Base-by-base conservation (phyloP, 1,140 invertebrate species). In the Drosophila equinoxialis region DNA sequence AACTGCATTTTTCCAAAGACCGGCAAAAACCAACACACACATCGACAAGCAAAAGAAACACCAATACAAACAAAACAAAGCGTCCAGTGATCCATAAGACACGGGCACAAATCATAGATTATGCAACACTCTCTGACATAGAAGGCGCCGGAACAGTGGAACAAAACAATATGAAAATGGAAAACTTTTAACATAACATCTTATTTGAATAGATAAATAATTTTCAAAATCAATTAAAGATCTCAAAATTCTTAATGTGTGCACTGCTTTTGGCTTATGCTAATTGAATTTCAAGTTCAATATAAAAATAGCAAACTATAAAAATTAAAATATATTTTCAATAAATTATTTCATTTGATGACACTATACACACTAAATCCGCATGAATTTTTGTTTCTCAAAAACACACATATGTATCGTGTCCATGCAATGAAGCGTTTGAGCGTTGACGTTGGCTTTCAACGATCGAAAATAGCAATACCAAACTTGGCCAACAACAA, bases 401-500 rank as follows among this genome's bases (percentile, higher is more conserved):
- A 5, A 11, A 33, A 39, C 55, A 60, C 54, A 59, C 37, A 39
- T 54, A 60, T 48, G 59, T 77, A 51, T 45, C 37, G 59, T 6
- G 26, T 59, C 63, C 68, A 68, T 68, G 71, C 77, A 78, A 73
- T 81, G 77, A 33, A 75, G 84, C 84, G 69, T 81, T 78, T 78
- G 71, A 70, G 74, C 77, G 81, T 74, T 73, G 71, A 81, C 71
- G 73, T 71, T 77, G 60, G 81, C 74, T 81, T 85, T 80, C 78
- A 85, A 69, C 79, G 71, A 61, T 42, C 60, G 42, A 42, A 35
- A 30, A 39, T 51, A 39, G 65, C 65, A 71, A 68, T 54, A 30
- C 45, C 63, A 71, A 75, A 80, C 65, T 89, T 89, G 77, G 71
- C 71, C 68, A 80, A 76, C 55, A 76, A 37, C 71, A 69, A 65